These are phyloP conservation scores for Eupithecia tripunctaria DNA, from an alignment of 2,888 invertebrate genomes.

Conservation along the genomic window DNA sequence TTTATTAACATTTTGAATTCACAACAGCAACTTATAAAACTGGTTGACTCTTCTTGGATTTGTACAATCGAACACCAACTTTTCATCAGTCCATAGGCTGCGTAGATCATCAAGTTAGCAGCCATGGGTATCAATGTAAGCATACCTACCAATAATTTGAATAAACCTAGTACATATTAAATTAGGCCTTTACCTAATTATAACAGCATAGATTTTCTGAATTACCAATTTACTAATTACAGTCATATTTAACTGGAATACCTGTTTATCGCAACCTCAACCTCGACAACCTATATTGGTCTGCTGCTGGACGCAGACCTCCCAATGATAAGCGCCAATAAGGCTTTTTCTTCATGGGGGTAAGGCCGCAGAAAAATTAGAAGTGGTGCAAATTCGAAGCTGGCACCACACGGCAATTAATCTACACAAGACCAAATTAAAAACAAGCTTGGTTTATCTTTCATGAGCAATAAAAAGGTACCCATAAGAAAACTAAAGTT, in stretches of 20 bases:
- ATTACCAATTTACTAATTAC: background rate
- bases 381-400: too few species aligned
- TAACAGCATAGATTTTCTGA: background rate
- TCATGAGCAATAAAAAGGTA: background rate
- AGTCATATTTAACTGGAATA: background rate
- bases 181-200: background rate
- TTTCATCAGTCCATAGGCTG: constrained; percentile 52
- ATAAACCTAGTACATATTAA: background rate
- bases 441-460: background rate
- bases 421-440: background rate
- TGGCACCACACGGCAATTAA: too few species aligned
- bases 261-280: too few species aligned
- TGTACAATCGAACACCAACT: constrained; percentile 57
- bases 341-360: too few species aligned
- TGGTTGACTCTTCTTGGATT: constrained; percentile 53
- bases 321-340: too few species aligned
- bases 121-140: constrained; percentile 64
- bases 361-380: too few species aligned
- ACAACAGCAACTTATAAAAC: constrained; percentile 66
- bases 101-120: constrained; percentile 48
- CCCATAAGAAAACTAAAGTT: background rate
- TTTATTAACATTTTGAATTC: constrained; percentile 56
- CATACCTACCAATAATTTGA: constrained; percentile 11
- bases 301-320: too few species aligned
- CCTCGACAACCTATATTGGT: too few species aligned